Evolutionary conservation across 2,888 invertebrate species (phyloP).

Genomic region (Cephus sareptanus): DNA sequence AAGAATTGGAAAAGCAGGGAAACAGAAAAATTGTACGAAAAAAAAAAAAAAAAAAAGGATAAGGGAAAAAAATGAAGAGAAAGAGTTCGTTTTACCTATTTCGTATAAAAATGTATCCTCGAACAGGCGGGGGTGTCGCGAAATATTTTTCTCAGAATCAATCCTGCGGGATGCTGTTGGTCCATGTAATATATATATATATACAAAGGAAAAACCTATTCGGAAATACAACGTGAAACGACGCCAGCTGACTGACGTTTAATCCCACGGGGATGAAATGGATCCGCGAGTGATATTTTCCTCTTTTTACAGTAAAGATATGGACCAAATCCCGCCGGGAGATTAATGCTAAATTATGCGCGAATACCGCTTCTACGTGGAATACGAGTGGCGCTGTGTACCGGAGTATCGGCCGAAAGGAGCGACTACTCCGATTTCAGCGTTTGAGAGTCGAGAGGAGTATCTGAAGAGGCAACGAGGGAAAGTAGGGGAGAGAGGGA

Average conservation of each 20-base stretch:
- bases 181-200: too few species aligned
- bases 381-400: not conserved
- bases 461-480: not conserved
- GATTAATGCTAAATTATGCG: not conserved
- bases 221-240: not conserved
- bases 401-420: not conserved
- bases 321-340: not conserved
- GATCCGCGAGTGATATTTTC: not conserved
- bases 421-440: not conserved
- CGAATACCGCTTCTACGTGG: not conserved
- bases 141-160: conserved; percentile 12
- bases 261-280: not conserved
- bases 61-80: too few species aligned
- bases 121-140: not conserved
- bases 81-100: not conserved
- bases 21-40: too few species aligned
- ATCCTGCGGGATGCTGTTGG: not conserved
- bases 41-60: too few species aligned
- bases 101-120: not conserved
- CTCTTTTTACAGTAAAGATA: not conserved
- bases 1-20: too few species aligned
- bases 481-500: too few species aligned
- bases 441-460: not conserved
- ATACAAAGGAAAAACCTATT: too few species aligned
- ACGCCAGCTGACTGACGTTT: not conserved